A percentile compares a stretch with the other conserved stretches of the same genome.
Evolutionary conservation across 2,797 vertebrate genomes (phyloP).

Genomic region (Meriones psammophilus): DNA sequence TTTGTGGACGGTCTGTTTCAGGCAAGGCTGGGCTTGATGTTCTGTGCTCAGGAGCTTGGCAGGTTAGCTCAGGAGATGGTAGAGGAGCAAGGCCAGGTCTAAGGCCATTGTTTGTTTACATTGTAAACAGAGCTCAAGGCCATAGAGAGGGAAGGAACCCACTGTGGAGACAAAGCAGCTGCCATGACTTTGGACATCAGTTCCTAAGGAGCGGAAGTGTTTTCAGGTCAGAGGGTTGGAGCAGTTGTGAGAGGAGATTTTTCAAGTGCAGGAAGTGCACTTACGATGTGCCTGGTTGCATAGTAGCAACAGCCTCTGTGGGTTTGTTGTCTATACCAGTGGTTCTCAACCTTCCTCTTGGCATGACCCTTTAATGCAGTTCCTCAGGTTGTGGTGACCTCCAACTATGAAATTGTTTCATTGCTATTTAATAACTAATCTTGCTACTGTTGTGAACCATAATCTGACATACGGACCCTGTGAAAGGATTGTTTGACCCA

Average conservation of each 20-base stretch:
- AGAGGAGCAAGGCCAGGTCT: not conserved
- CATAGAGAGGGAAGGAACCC: not conserved
- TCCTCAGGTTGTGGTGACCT: not conserved
- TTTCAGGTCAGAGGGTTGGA: slow-evolving; percentile 26
- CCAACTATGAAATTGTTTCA: not conserved
- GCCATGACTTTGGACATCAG: not conserved
- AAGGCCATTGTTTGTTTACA: not conserved
- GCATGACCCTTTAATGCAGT: not conserved
- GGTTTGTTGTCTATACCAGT: not conserved
- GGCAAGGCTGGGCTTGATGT: not conserved
- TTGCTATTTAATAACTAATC: not conserved
- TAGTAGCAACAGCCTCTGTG: not conserved
- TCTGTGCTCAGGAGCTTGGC: slow-evolving; percentile 18
- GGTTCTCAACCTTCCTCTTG: not conserved
- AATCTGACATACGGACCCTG: not conserved
- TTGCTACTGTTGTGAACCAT: not conserved
- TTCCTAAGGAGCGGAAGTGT: not conserved
- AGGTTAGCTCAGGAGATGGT: not conserved
- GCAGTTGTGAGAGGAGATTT: not conserved
- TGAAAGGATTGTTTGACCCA: not conserved
- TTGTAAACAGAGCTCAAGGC: not conserved
- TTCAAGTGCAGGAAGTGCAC: not conserved
- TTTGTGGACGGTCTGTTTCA: not conserved
- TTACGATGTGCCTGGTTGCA: not conserved
- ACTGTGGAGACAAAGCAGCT: not conserved